Conservation (phyloP, 2,888 invertebrate species). For the Chesias legatella region DNA sequence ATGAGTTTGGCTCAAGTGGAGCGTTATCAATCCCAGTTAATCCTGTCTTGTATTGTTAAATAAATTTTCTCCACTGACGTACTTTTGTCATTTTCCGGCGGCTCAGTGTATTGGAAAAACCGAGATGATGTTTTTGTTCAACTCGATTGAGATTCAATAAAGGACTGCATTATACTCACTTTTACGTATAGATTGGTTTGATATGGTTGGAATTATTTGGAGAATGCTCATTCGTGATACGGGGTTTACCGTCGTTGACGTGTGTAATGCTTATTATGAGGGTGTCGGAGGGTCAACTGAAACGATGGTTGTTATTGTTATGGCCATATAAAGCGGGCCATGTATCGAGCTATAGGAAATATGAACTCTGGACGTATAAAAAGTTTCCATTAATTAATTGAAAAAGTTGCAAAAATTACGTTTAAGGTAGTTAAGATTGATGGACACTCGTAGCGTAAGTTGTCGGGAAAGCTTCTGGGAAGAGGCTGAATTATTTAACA, state of each 20-base stretch:
- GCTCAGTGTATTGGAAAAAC: conserved; percentile 53
- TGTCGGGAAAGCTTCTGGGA: no score
- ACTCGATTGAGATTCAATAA: conserved; percentile 33
- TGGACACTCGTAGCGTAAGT: no score
- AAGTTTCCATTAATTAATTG: no score
- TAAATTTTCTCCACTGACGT: conserved; percentile 60
- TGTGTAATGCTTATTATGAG: conserved; percentile 34
- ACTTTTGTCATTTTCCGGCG: conserved; percentile 50
- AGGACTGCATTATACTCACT: conserved; percentile 23
- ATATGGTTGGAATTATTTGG: conserved; percentile 31
- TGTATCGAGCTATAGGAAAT: conserved; percentile 32
- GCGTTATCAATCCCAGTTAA: conserved; percentile 69
- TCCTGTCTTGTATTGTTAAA: conserved; percentile 71
- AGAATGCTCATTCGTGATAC: conserved; percentile 26
- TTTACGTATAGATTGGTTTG: conserved; percentile 17
- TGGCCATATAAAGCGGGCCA: conserved; percentile 45
- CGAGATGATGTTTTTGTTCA: conserved; percentile 35
- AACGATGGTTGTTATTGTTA: conserved; percentile 52
- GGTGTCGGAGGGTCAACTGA: conserved; percentile 33
- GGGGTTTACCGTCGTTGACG: conserved; percentile 32
- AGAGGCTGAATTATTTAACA: no score
- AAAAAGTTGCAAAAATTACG: no score
- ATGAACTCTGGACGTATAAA: conserved; percentile 3
- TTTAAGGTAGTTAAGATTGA: no score
- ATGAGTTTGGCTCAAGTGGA: conserved; percentile 61